phyloP scores from a whole-genome alignment of 2,888 invertebrate genomes.

The Dysmachus trigonus region DNA sequence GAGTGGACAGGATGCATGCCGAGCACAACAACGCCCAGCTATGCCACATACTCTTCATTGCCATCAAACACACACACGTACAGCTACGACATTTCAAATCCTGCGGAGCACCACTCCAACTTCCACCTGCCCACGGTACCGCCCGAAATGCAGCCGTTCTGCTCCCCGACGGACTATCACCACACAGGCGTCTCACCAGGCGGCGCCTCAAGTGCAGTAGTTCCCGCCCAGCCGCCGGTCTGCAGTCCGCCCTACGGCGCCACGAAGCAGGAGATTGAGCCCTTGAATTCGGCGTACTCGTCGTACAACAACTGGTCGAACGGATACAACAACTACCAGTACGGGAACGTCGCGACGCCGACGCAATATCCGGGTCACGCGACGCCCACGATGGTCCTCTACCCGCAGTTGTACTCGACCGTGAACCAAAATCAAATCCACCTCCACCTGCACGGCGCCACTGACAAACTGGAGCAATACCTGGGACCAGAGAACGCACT shows the following conservation, averaged over 20 bases:
- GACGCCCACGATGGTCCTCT: conserved; percentile 75
- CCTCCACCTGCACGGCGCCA: conserved; percentile 74
- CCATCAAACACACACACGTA: conserved; percentile 66
- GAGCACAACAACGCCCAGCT: conserved; percentile 65
- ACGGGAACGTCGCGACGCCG: conserved; percentile 65
- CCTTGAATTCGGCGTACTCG: conserved; percentile 57
- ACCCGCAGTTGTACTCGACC: conserved; percentile 82
- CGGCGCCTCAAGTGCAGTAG: conserved; percentile 53
- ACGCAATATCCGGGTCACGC: conserved; percentile 58
- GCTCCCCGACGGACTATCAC: conserved; percentile 65
- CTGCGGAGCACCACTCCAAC: conserved; percentile 63
- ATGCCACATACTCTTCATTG: conserved; percentile 68
- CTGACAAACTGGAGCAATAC: conserved; percentile 74
- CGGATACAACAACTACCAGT: conserved; percentile 78
- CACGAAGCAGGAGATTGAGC: conserved; percentile 60
- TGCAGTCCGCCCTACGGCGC: conserved; percentile 57
- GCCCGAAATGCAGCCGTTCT: conserved; percentile 68
- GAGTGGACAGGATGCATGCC: conserved; percentile 71
- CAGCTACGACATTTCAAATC: conserved; percentile 63
- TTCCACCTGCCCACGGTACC: conserved; percentile 70
- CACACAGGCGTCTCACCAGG: conserved; percentile 57
- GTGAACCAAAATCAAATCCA: conserved; percentile 90
- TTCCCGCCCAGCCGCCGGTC: conserved; percentile 55
- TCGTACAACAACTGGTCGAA: conserved; percentile 66
- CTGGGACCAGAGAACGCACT: conserved; percentile 68